Percentiles rank a stretch among this genome's conserved stretches.
phyloP scores from a whole-genome alignment of 2,888 invertebrate genomes.

The Pachymerium ferrugineum region DNA sequence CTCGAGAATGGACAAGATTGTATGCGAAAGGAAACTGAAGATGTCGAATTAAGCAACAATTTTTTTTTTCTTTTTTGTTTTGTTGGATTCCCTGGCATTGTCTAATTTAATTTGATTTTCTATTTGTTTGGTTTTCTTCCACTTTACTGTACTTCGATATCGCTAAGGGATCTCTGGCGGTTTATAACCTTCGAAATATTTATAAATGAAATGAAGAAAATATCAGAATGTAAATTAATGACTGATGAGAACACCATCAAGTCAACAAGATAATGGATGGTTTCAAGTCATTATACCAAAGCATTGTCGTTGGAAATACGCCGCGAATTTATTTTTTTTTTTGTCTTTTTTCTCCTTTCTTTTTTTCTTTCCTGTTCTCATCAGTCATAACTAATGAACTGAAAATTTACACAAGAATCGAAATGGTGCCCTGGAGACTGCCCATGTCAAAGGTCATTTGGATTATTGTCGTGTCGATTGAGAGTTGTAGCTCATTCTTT shows the following conservation, averaged over 20 bases:
- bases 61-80: neutral
- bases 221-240: neutral
- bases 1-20: conserved; percentile 34
- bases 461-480: no score
- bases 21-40: conserved; percentile 35
- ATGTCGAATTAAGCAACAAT: neutral
- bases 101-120: neutral
- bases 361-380: neutral
- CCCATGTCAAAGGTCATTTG: no score
- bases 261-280: neutral
- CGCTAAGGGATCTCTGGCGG: neutral
- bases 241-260: neutral
- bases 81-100: neutral
- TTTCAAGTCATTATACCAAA: no score
- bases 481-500: neutral
- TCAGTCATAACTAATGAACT: no score
- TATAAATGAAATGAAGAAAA: no score
- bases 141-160: neutral
- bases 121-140: no score
- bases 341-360: neutral
- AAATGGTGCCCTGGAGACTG: no score
- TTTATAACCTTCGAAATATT: neutral
- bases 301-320: no score
- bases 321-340: no score
- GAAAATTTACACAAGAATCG: neutral